A percentile compares a stretch with the other conserved stretches of the same genome.
Conservation (phyloP, 23 tunicate genomes). For the Halocynthia roretzi region DNA sequence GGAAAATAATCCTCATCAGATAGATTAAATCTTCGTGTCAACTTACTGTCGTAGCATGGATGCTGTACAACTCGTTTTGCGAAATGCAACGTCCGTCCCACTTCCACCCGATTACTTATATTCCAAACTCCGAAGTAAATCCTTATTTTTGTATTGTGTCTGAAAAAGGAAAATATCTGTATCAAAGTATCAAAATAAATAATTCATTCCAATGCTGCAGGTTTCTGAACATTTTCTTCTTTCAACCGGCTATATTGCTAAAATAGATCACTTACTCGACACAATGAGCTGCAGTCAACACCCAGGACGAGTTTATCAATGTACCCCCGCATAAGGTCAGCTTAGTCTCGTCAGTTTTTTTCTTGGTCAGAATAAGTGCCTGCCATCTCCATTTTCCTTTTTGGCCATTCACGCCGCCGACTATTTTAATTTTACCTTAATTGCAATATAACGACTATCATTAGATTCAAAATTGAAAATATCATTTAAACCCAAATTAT, state of each 20-base stretch:
- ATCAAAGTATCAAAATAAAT: too few relatives aligned
- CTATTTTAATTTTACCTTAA: background rate
- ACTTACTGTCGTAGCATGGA: slow-evolving; percentile 9
- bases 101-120: slow-evolving; percentile 8
- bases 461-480: too few relatives aligned
- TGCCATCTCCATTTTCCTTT: background rate
- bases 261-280: background rate
- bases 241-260: too few relatives aligned
- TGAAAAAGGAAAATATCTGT: too few relatives aligned
- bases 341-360: background rate
- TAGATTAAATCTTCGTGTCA: background rate
- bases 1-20: background rate
- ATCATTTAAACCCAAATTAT: too few relatives aligned
- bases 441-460: too few relatives aligned
- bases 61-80: background rate
- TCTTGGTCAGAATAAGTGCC: background rate
- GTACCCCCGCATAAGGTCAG: slow-evolving; percentile 6
- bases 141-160: background rate
- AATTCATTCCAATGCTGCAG: too few relatives aligned
- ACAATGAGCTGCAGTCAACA: slow-evolving; percentile 7
- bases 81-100: background rate
- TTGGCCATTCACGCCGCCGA: background rate
- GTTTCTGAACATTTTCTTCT: too few relatives aligned
- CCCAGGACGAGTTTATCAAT: background rate
- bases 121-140: slow-evolving; percentile 13